Evolutionary conservation across 2,797 vertebrate species (phyloP), one percentile per base, ranked within the genome.

Genomic region (Hippoglossus hippoglossus): DNA sequence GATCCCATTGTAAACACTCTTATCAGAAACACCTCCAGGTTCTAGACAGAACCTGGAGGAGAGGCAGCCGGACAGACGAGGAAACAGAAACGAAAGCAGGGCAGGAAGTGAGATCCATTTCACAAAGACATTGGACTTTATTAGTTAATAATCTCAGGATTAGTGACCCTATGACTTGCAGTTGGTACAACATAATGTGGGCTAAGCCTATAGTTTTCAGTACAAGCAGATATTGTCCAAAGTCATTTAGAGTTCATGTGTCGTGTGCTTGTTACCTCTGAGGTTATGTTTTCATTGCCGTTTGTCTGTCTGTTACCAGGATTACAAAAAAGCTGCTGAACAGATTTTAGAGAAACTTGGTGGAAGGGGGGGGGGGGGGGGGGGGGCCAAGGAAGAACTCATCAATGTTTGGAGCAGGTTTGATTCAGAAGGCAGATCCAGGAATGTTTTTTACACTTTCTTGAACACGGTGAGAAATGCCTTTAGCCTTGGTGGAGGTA

Each of bases 1-100:
- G 76, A 76, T 81, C 68, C 63, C 73, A 73, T 58, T 80, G 77
- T 91, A 93, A 91, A 91, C 91, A 91, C 68, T 69, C 77, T 86
- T 72, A 81, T 75, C 28, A 31, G 7, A 31, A 31, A 31, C 28
- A 31, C 28, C 28, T 31, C 28, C 28, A 31, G 28, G 28, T 31
- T 31, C 39, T 16, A 13, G 3, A 13, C 44, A 65, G n/a, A 65
- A 68, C 21, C 63, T 68, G 57, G 63, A 57, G 22, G 26, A 59
- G 52, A 72, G 22, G 19, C 31, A 24, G 63, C 10, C 39, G 0
- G 31, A 31, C 12, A 13, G 64, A 9, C 2, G 3, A 31, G 67
- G 77, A 75, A 74, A 75, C 54, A 2, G 18, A 50, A 46, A 69
- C 49, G 67, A 83, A 73, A 71, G 61, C 51, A 50, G 26, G 49